phyloP scores from a whole-genome alignment of 2,113 vertebrate species.

The Sorex fumeus region DNA sequence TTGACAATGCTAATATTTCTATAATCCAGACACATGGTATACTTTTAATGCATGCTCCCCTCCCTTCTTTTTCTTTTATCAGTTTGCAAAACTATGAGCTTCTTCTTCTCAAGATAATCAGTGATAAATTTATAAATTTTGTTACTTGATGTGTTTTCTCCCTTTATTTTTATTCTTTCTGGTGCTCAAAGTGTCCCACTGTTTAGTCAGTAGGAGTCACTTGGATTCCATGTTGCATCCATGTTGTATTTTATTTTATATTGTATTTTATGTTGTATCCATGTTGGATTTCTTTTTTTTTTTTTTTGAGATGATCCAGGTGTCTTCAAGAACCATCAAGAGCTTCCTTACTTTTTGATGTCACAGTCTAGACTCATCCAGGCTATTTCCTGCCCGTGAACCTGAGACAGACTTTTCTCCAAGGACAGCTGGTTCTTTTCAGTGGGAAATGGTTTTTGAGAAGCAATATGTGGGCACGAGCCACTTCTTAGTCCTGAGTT shows the following conservation, averaged over 20 bases:
- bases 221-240: not conserved
- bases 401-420: not conserved
- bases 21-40: too few species aligned
- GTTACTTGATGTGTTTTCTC: not conserved
- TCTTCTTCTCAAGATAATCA: not conserved
- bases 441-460: not conserved
- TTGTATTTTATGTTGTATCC: not conserved
- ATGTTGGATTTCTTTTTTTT: not conserved
- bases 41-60: not conserved
- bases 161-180: slow-evolving; percentile 27
- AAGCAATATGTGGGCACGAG: not conserved
- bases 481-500: not conserved
- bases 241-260: not conserved
- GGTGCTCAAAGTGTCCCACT: not conserved
- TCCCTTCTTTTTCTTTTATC: not conserved
- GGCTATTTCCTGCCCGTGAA: not conserved
- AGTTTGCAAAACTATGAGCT: not conserved
- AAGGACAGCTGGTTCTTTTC: not conserved
- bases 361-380: not conserved
- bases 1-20: too few species aligned
- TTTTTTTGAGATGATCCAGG: not conserved
- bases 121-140: not conserved
- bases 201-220: not conserved
- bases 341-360: slow-evolving; percentile 1
- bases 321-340: not conserved